Percentiles rank a stretch among this genome's conserved stretches.
Conservation (phyloP, 64 coral and sea anemone species). For the Orbicella faveolata region DNA sequence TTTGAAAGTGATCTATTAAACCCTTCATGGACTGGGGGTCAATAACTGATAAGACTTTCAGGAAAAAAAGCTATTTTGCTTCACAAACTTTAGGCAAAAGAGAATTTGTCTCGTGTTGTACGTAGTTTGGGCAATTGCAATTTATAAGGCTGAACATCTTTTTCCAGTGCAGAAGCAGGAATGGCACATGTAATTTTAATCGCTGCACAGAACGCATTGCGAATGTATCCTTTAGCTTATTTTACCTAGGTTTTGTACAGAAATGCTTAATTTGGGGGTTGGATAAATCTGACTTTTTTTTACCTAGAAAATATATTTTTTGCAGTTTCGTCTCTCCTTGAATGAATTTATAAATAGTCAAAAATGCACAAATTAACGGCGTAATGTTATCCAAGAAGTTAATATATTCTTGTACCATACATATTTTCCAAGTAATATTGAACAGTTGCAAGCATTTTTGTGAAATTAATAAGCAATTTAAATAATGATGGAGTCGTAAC, state of each 20-base stretch:
- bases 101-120: too few species aligned
- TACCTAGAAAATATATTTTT: neutral
- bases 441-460: slow-evolving; percentile 18
- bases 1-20: too few species aligned
- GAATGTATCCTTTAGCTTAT: neutral
- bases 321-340: neutral
- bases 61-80: too few species aligned
- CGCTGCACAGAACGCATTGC: neutral
- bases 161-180: too few species aligned
- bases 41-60: too few species aligned
- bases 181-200: too few species aligned
- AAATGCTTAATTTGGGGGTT: neutral
- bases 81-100: too few species aligned
- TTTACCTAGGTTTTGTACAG: neutral
- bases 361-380: neutral
- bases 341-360: slow-evolving; percentile 1
- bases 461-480: slow-evolving; percentile 2
- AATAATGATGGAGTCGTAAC: slow-evolving; percentile 7
- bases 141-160: too few species aligned
- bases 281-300: neutral
- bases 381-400: slow-evolving; percentile 30
- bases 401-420: slow-evolving; percentile 49
- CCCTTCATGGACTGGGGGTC: too few species aligned
- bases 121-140: too few species aligned
- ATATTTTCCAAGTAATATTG: slow-evolving; percentile 8